Evolutionary conservation across 2,888 invertebrate genomes (phyloP), one percentile per base, ranked within the genome.

Genomic region (Amorpha juglandis): DNA sequence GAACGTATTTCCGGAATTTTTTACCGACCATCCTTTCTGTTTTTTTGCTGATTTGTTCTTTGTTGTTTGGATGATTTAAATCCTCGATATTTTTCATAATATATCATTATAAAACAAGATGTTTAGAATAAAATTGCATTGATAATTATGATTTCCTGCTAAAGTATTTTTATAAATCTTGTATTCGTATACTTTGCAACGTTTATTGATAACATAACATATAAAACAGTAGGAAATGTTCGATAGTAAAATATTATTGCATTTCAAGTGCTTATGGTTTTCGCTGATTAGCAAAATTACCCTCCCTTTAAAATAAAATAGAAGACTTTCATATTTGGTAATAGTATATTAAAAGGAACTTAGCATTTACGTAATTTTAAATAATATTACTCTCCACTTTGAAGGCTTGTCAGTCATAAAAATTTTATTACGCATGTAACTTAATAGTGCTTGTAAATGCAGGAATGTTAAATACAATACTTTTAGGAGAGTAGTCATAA

Each of bases 1-100:
- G 82, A 82, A 83, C 81, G 80, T 76, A 80, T 85, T 87, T 89
- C 88, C 88, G 89, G 78, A 78, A 69, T 71, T 79, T 80, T 81
- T 79, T 79, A 75, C 68, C 68, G 69, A 73, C 63, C 69, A 71
- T 68, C 67, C 71, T 74, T 74, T 66, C 74, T 69, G 76, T 70
- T 77, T 70, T 74, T 51, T 42, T 68, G 14, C 63, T 55, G 45
- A 47, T 52, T 63, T 52, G 50, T 8, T 55, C 53, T 51, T 35
- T 63, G 9, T 52, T 35, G 9, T 42, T 53, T 33, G 9, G 12
- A 16, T 48, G 19, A 4, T 64, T 55, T 19, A 11, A 58, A 48
- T 48, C 16, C 11, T 9, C 11, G 4, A 16, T 2, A 0, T 38
- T 55, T 55, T 35, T 16, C n/a, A 11, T 9, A 16, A 9, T 0